Base-by-base conservation (phyloP, 1,140 invertebrate species). In the Drosophila melanica region DNA sequence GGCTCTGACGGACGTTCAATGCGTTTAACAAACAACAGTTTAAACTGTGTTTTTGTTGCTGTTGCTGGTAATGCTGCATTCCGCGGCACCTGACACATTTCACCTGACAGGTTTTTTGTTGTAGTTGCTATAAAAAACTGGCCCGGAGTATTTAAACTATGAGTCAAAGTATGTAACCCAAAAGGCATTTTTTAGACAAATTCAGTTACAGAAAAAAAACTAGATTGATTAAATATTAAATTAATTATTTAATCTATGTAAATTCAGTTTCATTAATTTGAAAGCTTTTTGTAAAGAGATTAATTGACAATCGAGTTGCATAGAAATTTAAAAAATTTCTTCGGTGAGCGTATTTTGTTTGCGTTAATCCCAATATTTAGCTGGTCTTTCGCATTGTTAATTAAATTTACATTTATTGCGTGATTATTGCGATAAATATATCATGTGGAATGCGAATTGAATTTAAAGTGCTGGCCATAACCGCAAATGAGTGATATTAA, bases 401-500 rank as follows among this genome's bases (percentile, higher is more conserved):
- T 76, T 77, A 63, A 72, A 76, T 65, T 72, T 42, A 16, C 45
- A 47, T 65, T 75, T 55, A 75, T 44, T 69, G 20, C 30, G 16
- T 35, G 67, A 57, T 73, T 77, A 80, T 74, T 70, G 55, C 37
- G 37, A 35, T 60, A 37, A 59, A 64, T 73, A 47, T 63, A 45
- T 9, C 53, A 66, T 69, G 55, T 51, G 57, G 18, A 55, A 39
- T 76, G 39, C 1, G 11, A 66, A 81, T 60, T 81, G 47, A 80
- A 81, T 75, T 64, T 71, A 57, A 70, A 77, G 44, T 74, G 63
- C 58, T 7, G 6, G 60, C 48, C 45, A 35, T 48, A 69, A 68
- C 77, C 81, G 41, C 81, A 85, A 78, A 79, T 66, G 73, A 73
- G 27, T 67, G 74, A 55, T 73, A 73, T 84, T 85, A 74, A 85